Evolutionary conservation across 2,797 vertebrate genomes (phyloP).

Genomic region (Pseudopleuronectes americanus): DNA sequence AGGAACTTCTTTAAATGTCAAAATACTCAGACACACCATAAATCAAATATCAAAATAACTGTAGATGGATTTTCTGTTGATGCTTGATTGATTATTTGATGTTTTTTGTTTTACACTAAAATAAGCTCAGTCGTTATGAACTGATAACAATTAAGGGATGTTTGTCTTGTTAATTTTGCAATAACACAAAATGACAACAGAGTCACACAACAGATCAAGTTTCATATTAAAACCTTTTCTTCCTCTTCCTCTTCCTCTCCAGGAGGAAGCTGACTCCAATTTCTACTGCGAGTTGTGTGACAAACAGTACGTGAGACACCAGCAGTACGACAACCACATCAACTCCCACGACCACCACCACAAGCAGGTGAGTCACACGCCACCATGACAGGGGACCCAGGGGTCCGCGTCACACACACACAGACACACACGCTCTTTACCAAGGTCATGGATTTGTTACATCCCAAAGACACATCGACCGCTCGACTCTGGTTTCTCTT

Average conservation of each 20-base stretch:
- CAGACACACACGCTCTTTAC: not conserved
- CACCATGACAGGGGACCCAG: slow-evolving; percentile 30
- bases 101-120: too few relatives aligned
- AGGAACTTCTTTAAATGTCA: not conserved
- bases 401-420: slow-evolving; percentile 7
- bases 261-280: slow-evolving; percentile 90
- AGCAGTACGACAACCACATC: slow-evolving; percentile 99
- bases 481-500: slow-evolving; percentile 31
- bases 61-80: too few relatives aligned
- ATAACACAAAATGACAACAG: too few relatives aligned
- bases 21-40: too few relatives aligned
- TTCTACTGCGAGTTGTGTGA: slow-evolving; percentile 97
- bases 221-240: too few relatives aligned
- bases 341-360: slow-evolving; percentile 98
- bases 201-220: too few relatives aligned
- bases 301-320: slow-evolving; percentile 97
- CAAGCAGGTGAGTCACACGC: slow-evolving; percentile 89
- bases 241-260: not conserved
- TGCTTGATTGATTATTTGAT: too few relatives aligned
- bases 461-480: slow-evolving; percentile 3
- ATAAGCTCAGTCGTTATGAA: too few relatives aligned
- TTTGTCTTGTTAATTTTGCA: too few relatives aligned
- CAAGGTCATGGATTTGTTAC: slow-evolving; percentile 50
- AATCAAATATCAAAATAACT: too few relatives aligned
- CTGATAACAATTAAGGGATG: too few relatives aligned